Evolutionary conservation across 2,113 vertebrate genomes (phyloP), one percentile per base, ranked within the genome.

Genomic region (Morone saxatilis): DNA sequence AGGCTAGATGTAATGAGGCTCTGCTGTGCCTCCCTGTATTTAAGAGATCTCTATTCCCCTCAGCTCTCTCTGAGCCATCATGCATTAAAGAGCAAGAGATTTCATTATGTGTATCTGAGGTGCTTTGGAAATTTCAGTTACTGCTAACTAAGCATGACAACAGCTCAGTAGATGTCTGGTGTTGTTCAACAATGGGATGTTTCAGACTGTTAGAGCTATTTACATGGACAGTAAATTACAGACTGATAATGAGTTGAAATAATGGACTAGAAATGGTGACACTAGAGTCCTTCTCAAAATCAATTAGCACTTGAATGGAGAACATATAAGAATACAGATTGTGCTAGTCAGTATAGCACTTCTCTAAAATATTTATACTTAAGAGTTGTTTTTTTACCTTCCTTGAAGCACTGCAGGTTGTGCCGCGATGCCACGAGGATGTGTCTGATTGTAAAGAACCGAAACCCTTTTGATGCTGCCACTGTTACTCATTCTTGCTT

Each of bases 71-170:
- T 69, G 57, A 81, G 77, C 79, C 59, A 60, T 70, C 61, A 68
- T 82, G 79, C 75, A 79, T 87, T 86, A 85, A 83, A 86, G 84
- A 78, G 81, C 68, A 68, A 65, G 56, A 68, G 61, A 76, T 83
- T 72, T 61, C 70, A 84, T 88, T 87, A 76, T 25, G n/a, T 72
- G 50, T 73, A 62, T 73, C 61, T 61, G 20, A 84, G 72, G 72
- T 54, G 71, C 71, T 81, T 66, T 69, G 66, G 74, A 72, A 85
- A 72, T 63, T 81, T 86, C 54, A 51, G 12, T 83, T 78, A 80
- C 67, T 75, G 82, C 76, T 80, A 78, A 86, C 59, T 57, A 66
- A 81, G 81, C 81, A 43, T 71, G 78, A 83, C 70, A 78, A 61
- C 71, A 65, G 71, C 82, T 81, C 36, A 50, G 54, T 65, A 22